Conservation (phyloP, 37 sponge, comb jelly and placozoan species). For the Beroe forskalii region DNA sequence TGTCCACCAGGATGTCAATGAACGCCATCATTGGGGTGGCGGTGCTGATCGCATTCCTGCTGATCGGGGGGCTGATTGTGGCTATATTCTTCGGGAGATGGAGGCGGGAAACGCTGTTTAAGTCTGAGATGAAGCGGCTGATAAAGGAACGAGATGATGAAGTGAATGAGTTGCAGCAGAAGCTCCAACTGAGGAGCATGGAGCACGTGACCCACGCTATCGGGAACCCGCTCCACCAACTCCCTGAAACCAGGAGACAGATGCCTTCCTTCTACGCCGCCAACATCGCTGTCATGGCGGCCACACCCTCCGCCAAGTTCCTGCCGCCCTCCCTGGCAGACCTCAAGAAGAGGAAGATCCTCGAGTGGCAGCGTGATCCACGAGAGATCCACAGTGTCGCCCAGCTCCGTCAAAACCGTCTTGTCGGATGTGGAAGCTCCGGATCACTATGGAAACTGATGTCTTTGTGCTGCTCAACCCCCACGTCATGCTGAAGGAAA, state of each 20-base stretch:
- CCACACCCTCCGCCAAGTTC: slow-evolving; percentile 25
- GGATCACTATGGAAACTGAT: slow-evolving; percentile 13
- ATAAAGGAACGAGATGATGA: not conserved
- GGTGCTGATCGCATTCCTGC: slow-evolving; percentile 1
- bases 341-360: slow-evolving; percentile 9
- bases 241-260: not conserved
- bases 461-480: too few relatives aligned
- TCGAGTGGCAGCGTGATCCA: slow-evolving; percentile 48
- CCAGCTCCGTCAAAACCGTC: slow-evolving; percentile 5
- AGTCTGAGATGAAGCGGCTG: not conserved
- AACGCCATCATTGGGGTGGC: slow-evolving; percentile 33
- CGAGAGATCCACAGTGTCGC: slow-evolving; percentile 8
- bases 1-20: slow-evolving; percentile 30
- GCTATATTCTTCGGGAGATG: not conserved
- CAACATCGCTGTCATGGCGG: slow-evolving; percentile 43
- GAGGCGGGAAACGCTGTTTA: not conserved
- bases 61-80: not conserved
- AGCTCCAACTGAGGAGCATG: slow-evolving; percentile 47
- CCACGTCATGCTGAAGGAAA: too few relatives aligned
- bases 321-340: slow-evolving; percentile 12
- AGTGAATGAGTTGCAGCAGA: not conserved
- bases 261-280: slow-evolving; percentile 52
- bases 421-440: not conserved
- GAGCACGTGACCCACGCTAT: not conserved
- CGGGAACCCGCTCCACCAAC: slow-evolving; percentile 24